Percentiles rank a stretch among this genome's conserved stretches.
phyloP scores from a whole-genome alignment of 2,797 vertebrate genomes.

The Aulostomus chinensis region DNA sequence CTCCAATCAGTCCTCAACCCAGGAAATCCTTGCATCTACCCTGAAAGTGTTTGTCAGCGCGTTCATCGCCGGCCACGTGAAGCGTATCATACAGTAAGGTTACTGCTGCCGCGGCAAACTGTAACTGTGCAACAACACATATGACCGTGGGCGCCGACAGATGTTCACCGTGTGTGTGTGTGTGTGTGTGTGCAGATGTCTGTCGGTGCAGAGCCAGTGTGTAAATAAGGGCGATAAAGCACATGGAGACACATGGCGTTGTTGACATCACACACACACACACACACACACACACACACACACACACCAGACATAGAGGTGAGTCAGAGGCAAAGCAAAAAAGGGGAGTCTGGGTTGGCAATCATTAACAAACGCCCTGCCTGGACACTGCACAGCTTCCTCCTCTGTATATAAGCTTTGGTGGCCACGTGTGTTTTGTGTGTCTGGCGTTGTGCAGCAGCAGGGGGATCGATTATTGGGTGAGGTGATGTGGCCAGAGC shows the following conservation, averaged over 20 bases:
- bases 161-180: slow-evolving; percentile 10
- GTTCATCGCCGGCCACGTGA: too few species aligned
- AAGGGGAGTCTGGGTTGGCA: slow-evolving; percentile 64
- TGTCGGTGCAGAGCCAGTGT: not conserved
- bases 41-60: too few species aligned
- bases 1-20: too few species aligned
- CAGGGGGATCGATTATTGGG: slow-evolving; percentile 29
- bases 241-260: slow-evolving; percentile 10
- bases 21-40: too few species aligned
- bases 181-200: not conserved
- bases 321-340: slow-evolving; percentile 52
- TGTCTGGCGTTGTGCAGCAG: too few species aligned
- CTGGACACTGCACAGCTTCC: slow-evolving; percentile 53
- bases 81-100: too few species aligned
- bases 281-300: slow-evolving; percentile 19
- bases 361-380: slow-evolving; percentile 58
- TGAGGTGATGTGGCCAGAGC: slow-evolving; percentile 13
- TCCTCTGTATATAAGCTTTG: slow-evolving; percentile 35
- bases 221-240: slow-evolving; percentile 46
- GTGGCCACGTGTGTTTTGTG: slow-evolving; percentile 19
- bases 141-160: slow-evolving; percentile 5
- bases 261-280: slow-evolving; percentile 19
- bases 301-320: too few species aligned
- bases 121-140: not conserved
- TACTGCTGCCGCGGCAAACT: slow-evolving; percentile 4